Evolutionary conservation across 1,140 invertebrate genomes (phyloP).

Genomic region (Fopius arisanus): DNA sequence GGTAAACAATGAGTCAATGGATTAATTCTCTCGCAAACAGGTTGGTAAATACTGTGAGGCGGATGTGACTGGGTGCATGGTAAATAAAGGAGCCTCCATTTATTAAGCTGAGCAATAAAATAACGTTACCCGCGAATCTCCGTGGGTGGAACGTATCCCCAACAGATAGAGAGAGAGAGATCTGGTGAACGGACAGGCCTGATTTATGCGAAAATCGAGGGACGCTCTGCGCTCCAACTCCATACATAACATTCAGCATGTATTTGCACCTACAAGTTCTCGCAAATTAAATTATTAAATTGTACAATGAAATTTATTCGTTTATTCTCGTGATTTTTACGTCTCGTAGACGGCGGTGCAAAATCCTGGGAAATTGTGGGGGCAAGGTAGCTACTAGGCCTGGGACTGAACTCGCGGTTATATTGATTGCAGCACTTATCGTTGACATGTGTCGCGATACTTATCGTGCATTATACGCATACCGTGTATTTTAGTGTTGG

Average conservation of each 20-base stretch:
- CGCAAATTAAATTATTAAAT: conserved; percentile 10
- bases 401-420: conserved; percentile 29
- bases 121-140: conserved; percentile 46
- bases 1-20: conserved; percentile 52
- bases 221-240: conserved; percentile 13
- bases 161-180: neutral
- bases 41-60: conserved; percentile 60
- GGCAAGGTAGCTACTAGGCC: too few species aligned
- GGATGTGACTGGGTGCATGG: conserved; percentile 50
- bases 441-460: conserved; percentile 55
- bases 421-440: conserved; percentile 54
- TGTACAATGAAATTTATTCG: conserved; percentile 4
- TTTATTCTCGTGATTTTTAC: neutral
- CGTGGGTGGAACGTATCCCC: conserved; percentile 30
- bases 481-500: conserved; percentile 24
- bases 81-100: conserved; percentile 63
- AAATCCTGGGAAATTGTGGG: neutral
- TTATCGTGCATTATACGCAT: conserved; percentile 52
- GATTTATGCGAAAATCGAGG: conserved; percentile 36
- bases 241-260: conserved; percentile 9
- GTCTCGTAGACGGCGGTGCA: neutral
- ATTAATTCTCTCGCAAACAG: conserved; percentile 65
- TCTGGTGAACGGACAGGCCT: conserved; percentile 22
- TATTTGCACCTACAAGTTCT: conserved; percentile 11
- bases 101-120: conserved; percentile 63